phyloP scores from a whole-genome alignment of 2,888 invertebrate genomes.

The Dendrolimus pini region DNA sequence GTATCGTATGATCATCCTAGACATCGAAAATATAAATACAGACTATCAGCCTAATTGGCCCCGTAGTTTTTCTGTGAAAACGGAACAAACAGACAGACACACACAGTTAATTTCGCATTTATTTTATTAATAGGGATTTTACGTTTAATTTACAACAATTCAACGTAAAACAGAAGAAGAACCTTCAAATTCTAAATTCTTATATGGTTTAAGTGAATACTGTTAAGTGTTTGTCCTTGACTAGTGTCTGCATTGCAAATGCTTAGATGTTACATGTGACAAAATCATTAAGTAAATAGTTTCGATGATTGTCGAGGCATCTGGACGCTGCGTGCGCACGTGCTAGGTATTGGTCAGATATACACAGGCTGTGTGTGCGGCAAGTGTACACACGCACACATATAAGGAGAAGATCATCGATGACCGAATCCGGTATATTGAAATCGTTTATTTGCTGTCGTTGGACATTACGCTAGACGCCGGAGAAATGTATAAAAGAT shows the following conservation, averaged over 20 bases:
- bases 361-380: neutral
- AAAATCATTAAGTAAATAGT: neutral
- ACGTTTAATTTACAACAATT: too few relatives aligned
- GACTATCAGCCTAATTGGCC: too few relatives aligned
- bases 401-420: slow-evolving; percentile 33
- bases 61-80: too few relatives aligned
- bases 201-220: too few relatives aligned
- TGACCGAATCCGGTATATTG: slow-evolving; percentile 57
- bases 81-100: too few relatives aligned
- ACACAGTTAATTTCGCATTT: too few relatives aligned
- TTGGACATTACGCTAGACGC: slow-evolving; percentile 59
- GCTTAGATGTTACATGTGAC: neutral
- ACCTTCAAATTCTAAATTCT: too few relatives aligned
- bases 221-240: neutral
- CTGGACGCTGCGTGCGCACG: neutral
- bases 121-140: too few relatives aligned
- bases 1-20: too few relatives aligned
- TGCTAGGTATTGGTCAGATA: neutral
- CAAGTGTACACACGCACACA: slow-evolving; percentile 17
- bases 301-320: neutral
- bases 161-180: too few relatives aligned
- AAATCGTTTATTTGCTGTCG: slow-evolving; percentile 48
- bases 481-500: slow-evolving; percentile 67
- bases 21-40: too few relatives aligned
- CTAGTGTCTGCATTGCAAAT: neutral